phyloP scores from a whole-genome alignment of 2,113 vertebrate genomes.

The Ictalurus punctatus region DNA sequence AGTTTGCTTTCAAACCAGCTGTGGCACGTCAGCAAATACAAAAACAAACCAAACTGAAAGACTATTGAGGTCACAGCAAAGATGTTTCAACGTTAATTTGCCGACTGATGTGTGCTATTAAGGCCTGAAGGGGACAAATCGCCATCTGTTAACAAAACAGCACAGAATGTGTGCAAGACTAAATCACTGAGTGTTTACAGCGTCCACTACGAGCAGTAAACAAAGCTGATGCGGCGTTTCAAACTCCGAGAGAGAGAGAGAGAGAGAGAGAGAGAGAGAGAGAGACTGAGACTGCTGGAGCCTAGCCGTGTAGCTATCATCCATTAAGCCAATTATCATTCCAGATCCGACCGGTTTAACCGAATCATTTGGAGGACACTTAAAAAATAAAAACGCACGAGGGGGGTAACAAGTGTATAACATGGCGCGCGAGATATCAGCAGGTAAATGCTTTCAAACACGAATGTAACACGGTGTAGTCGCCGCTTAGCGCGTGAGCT shows the following conservation, averaged over 20 bases:
- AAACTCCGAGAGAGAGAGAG: too few relatives aligned
- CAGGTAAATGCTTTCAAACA: not conserved
- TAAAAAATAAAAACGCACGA: not conserved
- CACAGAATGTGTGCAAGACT: not conserved
- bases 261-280: not conserved
- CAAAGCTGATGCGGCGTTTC: not conserved
- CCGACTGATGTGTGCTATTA: not conserved
- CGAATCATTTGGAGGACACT: not conserved
- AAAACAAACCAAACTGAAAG: not conserved
- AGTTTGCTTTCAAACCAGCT: not conserved
- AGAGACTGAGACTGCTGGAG: not conserved
- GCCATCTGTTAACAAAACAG: not conserved
- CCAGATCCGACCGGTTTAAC: not conserved
- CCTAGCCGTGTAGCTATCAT: not conserved
- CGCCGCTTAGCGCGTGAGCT: not conserved
- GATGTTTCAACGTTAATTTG: not conserved
- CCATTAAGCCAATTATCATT: constrained; percentile 37
- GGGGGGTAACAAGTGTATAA: not conserved
- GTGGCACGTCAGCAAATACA: not conserved
- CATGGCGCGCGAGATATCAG: not conserved
- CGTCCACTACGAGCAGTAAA: not conserved
- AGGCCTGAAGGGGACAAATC: not conserved
- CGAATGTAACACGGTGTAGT: not conserved
- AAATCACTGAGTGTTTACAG: not conserved
- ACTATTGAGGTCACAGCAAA: not conserved